Conservation (phyloP, 2,888 invertebrate genomes). For the Hedya salicella region DNA sequence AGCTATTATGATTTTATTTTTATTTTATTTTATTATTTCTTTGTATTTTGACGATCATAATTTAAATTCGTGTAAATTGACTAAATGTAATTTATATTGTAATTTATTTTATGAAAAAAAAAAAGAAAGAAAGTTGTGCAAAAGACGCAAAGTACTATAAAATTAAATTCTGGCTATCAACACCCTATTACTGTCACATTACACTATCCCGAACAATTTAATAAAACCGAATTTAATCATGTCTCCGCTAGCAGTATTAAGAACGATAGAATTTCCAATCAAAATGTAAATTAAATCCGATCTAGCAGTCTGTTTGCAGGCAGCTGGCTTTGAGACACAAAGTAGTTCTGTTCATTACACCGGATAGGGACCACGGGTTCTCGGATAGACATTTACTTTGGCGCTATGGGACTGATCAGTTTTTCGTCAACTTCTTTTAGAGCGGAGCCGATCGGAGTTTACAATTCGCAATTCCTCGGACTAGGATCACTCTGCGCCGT, state of each 20-base stretch:
- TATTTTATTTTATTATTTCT: too few species aligned
- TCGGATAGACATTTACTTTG: constrained; percentile 17
- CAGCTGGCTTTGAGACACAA: constrained; percentile 33
- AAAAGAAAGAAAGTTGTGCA: too few species aligned
- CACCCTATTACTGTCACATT: background rate
- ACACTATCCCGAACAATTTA: constrained; percentile 9
- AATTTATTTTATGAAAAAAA: too few species aligned
- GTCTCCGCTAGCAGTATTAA: constrained; percentile 41
- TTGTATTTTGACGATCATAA: too few species aligned
- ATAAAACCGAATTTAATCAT: constrained; percentile 35
- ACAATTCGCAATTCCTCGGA: too few species aligned
- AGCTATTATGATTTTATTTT: too few species aligned
- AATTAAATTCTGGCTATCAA: background rate
- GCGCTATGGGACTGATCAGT: constrained; percentile 9
- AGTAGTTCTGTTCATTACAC: constrained; percentile 40
- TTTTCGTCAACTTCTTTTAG: background rate
- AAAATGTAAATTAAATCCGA: constrained; percentile 73
- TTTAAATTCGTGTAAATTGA: too few species aligned
- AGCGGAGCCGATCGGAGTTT: background rate
- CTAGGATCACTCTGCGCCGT: too few species aligned
- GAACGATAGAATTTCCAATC: constrained; percentile 70
- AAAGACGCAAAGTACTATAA: too few species aligned
- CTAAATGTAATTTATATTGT: too few species aligned
- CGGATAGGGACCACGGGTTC: background rate
- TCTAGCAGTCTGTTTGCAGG: constrained; percentile 50